Conservation (phyloP, 2,888 invertebrate genomes). For the Taphrorychus bicolor region DNA sequence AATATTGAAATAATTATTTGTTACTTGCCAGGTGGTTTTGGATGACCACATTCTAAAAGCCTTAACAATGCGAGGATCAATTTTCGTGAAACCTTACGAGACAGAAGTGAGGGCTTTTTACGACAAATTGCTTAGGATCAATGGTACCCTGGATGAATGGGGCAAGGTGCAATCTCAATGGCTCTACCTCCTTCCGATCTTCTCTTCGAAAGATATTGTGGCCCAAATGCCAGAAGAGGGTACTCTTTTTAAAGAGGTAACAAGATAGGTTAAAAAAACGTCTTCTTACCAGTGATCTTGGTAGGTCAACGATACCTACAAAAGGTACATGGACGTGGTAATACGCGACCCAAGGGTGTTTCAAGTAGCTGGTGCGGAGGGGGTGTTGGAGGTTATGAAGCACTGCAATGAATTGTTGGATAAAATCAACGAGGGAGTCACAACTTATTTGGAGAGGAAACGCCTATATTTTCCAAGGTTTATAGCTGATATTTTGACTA, state of each 20-base stretch:
- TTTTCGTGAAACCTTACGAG: slow-evolving; percentile 86
- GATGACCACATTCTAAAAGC: slow-evolving; percentile 87
- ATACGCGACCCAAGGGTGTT: slow-evolving; percentile 70
- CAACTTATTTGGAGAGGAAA: slow-evolving; percentile 84
- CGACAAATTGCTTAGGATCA: slow-evolving; percentile 72
- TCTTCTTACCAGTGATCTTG: not conserved
- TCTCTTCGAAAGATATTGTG: slow-evolving; percentile 85
- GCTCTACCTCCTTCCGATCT: slow-evolving; percentile 86
- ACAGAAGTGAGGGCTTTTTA: slow-evolving; percentile 75
- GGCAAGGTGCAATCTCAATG: slow-evolving; percentile 86
- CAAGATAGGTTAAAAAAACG: not conserved
- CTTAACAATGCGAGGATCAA: slow-evolving; percentile 84
- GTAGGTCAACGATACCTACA: slow-evolving; percentile 69
- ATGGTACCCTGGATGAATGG: slow-evolving; percentile 82
- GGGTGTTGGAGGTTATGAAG: slow-evolving; percentile 74
- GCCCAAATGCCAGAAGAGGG: slow-evolving; percentile 88
- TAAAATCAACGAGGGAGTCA: slow-evolving; percentile 82
- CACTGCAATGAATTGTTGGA: slow-evolving; percentile 75
- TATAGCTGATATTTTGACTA: no score
- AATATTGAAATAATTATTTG: no score
- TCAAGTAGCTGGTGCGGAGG: slow-evolving; percentile 70
- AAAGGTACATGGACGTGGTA: slow-evolving; percentile 69
- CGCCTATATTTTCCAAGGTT: slow-evolving; percentile 75
- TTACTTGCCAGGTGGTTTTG: slow-evolving; percentile 66
- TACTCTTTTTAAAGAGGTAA: slow-evolving; percentile 72